Evolutionary conservation across 2,888 invertebrate species (phyloP), one percentile per base, ranked within the genome.

Genomic region (Oscheius onirici): DNA sequence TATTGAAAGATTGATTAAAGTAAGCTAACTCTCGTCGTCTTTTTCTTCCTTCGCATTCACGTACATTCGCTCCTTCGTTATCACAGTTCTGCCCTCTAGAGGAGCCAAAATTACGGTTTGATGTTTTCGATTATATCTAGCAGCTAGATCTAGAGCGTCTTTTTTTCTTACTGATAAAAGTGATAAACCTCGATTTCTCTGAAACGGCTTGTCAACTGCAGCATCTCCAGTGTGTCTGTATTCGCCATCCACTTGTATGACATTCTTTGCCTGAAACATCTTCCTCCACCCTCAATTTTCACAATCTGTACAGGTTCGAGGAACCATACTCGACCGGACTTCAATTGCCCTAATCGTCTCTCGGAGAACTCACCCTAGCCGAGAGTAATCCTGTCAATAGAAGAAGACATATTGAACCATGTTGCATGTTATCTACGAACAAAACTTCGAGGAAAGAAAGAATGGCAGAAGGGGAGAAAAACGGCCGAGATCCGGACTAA

Each of bases 91-190:
- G 3, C 54, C 70, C 34, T 61, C 55, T 40, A 70, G 20, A 13
- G 70, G 70, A n/a, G 70, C 70, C 10, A 70, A 28, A n/a, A 70
- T 70, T 0, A 70, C 57, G 63, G 61, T 49, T 22, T 28, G 54
- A 52, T 49, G 28, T 43, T 57, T 40, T 55, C 49, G 55, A 46
- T 68, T 68, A 57, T 28, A 68, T 1, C 34, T 26, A 17, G 26
- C 34, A 1, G 68, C 68, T 8, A 41, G 24, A 44, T 55, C 68
- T 68, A 51, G 17, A 67, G 40, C 34, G 3, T 58, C n/a, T 5
- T 13, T 10, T 13, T 24, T 61, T 61, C 15, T 15, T 34, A 5
- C 20, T 20, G 3, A 60, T 5, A 43, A 41, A 24, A 24, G 13
- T 2, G 15, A n/a, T 1, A 2, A 24, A 49, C 63, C 63, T 49